Conservation (phyloP, 1,140 invertebrate species). For the Pogonomyrmex barbatus region DNA sequence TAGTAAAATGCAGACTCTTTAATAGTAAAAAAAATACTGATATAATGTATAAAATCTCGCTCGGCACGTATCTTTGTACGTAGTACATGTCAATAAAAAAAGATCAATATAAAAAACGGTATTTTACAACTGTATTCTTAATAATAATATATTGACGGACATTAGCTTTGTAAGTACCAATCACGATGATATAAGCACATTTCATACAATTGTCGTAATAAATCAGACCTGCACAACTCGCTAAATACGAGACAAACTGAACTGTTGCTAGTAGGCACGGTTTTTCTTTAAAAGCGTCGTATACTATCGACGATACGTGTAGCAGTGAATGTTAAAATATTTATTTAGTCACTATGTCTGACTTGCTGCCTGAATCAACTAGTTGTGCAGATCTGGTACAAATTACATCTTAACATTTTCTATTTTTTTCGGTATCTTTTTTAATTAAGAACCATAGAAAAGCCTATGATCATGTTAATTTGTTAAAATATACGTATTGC, state of each 20-base stretch:
- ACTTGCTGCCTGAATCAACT: not conserved
- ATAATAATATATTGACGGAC: slow-evolving; percentile 25
- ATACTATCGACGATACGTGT: not conserved
- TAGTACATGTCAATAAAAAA: slow-evolving; percentile 23
- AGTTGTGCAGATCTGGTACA: not conserved
- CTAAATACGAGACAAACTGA: not conserved
- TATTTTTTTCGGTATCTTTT: slow-evolving; percentile 18
- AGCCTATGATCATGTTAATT: slow-evolving; percentile 21
- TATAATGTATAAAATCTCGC: slow-evolving; percentile 65
- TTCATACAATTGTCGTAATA: not conserved
- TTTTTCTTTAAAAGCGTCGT: not conserved
- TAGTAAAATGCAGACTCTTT: slow-evolving; percentile 62
- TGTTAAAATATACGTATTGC: slow-evolving; percentile 21
- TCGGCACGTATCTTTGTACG: slow-evolving; percentile 13
- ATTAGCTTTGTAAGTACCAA: slow-evolving; percentile 37
- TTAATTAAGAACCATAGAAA: slow-evolving; percentile 18
- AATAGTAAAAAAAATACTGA: slow-evolving; percentile 68
- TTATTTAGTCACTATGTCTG: not conserved
- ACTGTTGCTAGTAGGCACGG: not conserved
- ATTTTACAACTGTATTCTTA: slow-evolving; percentile 37
- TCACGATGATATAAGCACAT: not conserved
- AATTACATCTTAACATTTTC: slow-evolving; percentile 24
- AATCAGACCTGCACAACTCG: not conserved
- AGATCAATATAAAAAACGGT: slow-evolving; percentile 32
- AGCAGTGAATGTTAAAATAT: not conserved